Evolutionary conservation across 2,113 vertebrate genomes (phyloP).

Genomic region (Deroptyus accipitrinus): DNA sequence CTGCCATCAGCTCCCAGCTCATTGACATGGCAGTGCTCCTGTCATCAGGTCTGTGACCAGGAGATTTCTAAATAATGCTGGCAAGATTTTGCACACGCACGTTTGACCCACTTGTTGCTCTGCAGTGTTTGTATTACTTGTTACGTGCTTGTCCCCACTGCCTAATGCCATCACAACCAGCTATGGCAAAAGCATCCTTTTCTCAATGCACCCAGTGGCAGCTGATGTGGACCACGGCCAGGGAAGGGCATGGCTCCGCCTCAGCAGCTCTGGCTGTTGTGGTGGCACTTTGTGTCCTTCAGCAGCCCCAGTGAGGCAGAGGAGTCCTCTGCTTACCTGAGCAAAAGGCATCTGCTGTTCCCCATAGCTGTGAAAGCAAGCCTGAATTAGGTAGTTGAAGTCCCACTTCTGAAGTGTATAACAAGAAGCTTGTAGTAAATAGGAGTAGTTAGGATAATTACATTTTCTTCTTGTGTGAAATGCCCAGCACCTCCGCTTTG

Average conservation of each 20-base stretch:
- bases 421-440: neutral
- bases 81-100: rapidly evolving
- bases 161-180: rapidly evolving
- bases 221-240: rapidly evolving
- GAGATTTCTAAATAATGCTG: rapidly evolving
- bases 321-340: rapidly evolving
- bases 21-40: rapidly evolving
- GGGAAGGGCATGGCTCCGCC: neutral
- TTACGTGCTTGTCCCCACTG: rapidly evolving
- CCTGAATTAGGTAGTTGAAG: rapidly evolving
- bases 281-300: neutral
- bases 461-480: neutral
- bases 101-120: neutral
- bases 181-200: neutral
- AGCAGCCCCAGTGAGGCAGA: neutral
- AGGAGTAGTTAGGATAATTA: neutral
- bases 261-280: neutral
- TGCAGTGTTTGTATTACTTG: neutral
- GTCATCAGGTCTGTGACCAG: too few relatives aligned
- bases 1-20: neutral
- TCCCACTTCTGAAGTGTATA: rapidly evolving
- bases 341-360: neutral
- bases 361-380: rapidly evolving
- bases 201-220: neutral
- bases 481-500: rapidly evolving